Evolutionary conservation across 23 tunicate genomes (phyloP), one percentile per base, ranked within the genome.

Genomic region (Trididemnum clinides): DNA sequence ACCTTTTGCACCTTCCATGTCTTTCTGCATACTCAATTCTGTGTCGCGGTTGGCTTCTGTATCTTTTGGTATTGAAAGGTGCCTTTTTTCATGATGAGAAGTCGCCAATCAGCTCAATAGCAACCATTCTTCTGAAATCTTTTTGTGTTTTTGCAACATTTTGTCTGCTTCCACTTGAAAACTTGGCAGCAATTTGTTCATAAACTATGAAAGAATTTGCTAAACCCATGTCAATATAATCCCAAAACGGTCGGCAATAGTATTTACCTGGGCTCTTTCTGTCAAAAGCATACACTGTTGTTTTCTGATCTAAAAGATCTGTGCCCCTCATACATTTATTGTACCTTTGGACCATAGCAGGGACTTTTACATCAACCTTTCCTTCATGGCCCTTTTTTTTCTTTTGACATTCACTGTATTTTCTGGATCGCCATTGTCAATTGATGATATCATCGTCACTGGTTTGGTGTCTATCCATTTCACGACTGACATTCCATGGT

Each of bases 331-430:
- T 73, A 18, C 33, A 18, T 23, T 73, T 39, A 30, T 73, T 73
- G 80, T 73, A 73, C 28, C 28, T 37, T 36, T 73, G 57, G 3
- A 73, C 57, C 80, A 73, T 73, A 2, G 57, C 80, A 19, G 80
- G 80, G 5, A 20, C 54, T 38, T 28, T 37, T 36, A 73, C 57
- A 19, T 37, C 29, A 2, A 38, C 80, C 57, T 73, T 73, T 73
- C 25, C 80, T 36, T 19, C 57, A 36, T 73, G 7, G 31, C 37
- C 36, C 30, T 69, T 69, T 33, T 4, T 69, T n/a, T 28, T 33
- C 76, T 30, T 30, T 69, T 69, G 37, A 29, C 39, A 6, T 69
- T 69, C 12, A 29, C 39, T 69, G 38, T 33, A 29, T 37, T 73
- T 73, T 22, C 38, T 7, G 54, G 54, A 37, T 6, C 38, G 5